These are phyloP conservation scores for Leptothorax acervorum DNA, from an alignment of 2,888 invertebrate species.

Conservation along the genomic window DNA sequence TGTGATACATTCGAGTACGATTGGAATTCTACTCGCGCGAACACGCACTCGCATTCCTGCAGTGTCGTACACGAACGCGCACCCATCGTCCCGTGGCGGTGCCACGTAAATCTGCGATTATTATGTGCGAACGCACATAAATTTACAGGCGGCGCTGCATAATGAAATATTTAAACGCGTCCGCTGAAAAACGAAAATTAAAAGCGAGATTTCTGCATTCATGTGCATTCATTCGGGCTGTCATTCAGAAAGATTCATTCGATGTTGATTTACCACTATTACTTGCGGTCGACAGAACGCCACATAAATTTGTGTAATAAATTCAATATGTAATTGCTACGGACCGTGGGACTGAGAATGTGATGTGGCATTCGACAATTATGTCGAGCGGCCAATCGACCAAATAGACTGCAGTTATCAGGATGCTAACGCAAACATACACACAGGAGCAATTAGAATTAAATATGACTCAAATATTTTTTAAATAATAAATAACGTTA, in stretches of 20 bases:
- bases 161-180: conserved; percentile 63
- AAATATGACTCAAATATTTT: background rate
- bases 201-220: conserved; percentile 47
- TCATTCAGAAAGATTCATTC: conserved; percentile 53
- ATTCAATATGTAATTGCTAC: conserved; percentile 37
- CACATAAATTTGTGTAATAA: conserved; percentile 46
- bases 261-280: conserved; percentile 46
- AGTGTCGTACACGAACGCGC: background rate
- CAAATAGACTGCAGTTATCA: background rate
- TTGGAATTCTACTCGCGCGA: conserved; percentile 64
- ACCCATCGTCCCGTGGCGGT: conserved; percentile 16
- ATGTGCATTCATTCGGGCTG: conserved; percentile 12
- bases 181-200: conserved; percentile 56
- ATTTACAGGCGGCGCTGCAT: conserved; percentile 57
- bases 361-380: conserved; percentile 21
- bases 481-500: background rate
- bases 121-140: conserved; percentile 63
- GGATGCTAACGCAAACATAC: background rate
- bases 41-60: conserved; percentile 49
- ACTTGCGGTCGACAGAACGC: conserved; percentile 44
- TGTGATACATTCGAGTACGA: conserved; percentile 42
- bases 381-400: conserved; percentile 11
- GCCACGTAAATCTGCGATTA: conserved; percentile 58
- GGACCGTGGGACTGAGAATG: background rate
- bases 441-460: background rate